A percentile compares a stretch with the other conserved stretches of the same genome.
These are phyloP conservation scores for Aselliscus stoliczkanus DNA, from an alignment of 2,797 vertebrate species.

Conservation along the genomic window DNA sequence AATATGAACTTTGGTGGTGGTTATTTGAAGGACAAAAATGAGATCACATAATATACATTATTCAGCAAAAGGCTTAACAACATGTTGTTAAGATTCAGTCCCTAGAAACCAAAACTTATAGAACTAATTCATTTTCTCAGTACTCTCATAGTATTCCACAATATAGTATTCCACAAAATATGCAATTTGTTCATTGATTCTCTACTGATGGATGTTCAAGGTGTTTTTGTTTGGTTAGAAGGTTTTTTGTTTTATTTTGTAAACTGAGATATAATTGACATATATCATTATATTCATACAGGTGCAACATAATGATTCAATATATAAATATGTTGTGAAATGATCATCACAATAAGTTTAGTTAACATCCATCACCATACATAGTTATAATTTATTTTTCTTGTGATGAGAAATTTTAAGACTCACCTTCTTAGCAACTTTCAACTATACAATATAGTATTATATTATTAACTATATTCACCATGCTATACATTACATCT, in stretches of 20 bases:
- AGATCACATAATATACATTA: not conserved
- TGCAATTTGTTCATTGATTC: not conserved
- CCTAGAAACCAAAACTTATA: not conserved
- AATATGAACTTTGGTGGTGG: not conserved
- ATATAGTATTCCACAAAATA: not conserved
- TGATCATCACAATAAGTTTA: not conserved
- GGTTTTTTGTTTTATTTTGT: not conserved
- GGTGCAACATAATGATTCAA: not conserved
- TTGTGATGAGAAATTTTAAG: not conserved
- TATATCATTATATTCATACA: not conserved
- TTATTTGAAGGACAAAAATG: not conserved
- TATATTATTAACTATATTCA: not conserved
- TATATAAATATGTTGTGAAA: not conserved
- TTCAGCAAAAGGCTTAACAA: not conserved
- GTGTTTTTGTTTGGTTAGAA: not conserved
- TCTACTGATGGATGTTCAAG: too few species aligned
- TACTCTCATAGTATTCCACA: not conserved
- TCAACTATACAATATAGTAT: not conserved
- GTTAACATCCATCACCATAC: not conserved
- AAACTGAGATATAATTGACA: not conserved
- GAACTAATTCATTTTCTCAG: not conserved
- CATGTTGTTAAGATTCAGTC: not conserved
- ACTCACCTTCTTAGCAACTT: not conserved
- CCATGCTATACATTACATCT: not conserved
- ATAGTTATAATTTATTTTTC: not conserved